Evolutionary conservation across 1,140 invertebrate genomes (phyloP).

Genomic region (Neodiprion virginianus): DNA sequence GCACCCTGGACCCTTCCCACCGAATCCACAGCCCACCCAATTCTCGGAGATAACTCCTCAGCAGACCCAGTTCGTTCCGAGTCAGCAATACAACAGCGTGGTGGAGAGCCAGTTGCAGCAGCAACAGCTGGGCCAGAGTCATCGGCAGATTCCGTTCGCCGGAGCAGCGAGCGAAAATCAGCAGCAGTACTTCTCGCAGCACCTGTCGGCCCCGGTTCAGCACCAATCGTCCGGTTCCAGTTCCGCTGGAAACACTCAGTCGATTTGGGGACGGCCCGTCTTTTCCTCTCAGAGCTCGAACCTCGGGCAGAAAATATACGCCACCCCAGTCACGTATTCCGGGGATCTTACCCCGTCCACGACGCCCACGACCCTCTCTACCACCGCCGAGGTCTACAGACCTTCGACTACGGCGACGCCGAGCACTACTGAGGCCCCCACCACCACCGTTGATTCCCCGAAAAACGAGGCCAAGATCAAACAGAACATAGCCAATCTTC

Average conservation of each 20-base stretch:
- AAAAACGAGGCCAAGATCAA: constrained; percentile 64
- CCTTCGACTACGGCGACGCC: constrained; percentile 37
- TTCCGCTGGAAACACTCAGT: constrained; percentile 24
- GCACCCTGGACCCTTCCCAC: constrained; percentile 57
- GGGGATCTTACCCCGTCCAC: constrained; percentile 33
- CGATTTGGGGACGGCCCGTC: constrained; percentile 48
- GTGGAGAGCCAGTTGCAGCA: constrained; percentile 59
- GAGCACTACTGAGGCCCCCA: constrained; percentile 37
- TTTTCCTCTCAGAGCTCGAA: constrained; percentile 30
- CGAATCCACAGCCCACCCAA: constrained; percentile 35
- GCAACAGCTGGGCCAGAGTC: constrained; percentile 42
- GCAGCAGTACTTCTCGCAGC: constrained; percentile 45
- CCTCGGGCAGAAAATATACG: constrained; percentile 51
- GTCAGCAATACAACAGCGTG: constrained; percentile 44
- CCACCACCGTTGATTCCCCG: constrained; percentile 41
- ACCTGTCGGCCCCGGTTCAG: constrained; percentile 38
- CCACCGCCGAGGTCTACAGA: constrained; percentile 27
- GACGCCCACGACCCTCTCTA: constrained; percentile 22
- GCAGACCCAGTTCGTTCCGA: constrained; percentile 37
- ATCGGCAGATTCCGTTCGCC: not conserved
- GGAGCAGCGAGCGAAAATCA: constrained; percentile 26
- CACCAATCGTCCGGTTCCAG: constrained; percentile 25
- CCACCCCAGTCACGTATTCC: constrained; percentile 46
- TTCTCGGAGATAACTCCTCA: constrained; percentile 31
- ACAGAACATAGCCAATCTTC: constrained; percentile 68